Base-by-base conservation (phyloP, 2,113 vertebrate genomes). In the Paracanthobrama guichenoti region DNA sequence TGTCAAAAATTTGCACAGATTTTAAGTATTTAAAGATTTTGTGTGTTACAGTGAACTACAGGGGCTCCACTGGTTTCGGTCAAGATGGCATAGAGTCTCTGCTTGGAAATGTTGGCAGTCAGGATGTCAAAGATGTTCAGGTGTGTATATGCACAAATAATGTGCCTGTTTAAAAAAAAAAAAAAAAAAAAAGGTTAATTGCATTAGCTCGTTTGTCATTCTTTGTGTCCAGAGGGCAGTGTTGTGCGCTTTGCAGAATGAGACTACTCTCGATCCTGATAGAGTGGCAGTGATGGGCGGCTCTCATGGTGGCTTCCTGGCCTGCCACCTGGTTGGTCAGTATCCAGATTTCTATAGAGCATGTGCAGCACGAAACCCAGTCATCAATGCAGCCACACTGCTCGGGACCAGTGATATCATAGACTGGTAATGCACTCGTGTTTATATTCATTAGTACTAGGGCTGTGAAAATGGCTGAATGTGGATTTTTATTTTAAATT, bases 81-180 rank as follows among this genome's bases (percentile, higher is more conserved):
- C 96, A 96, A 89, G 94, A 95, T 88, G 91, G 93, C 89, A 95
- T 97, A 73, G 89, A 87, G 73, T 96, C 95, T 64, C 92, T 97
- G 62, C 92, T 94, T 3, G 93, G 95, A 81, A 93, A n/a, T 0
- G 90, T 96, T 16, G 96, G 96, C 50, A 90, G 86, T 76, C 96
- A 96, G 89, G 96, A 97, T 1, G 95, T 96, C 28, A 93, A 90
- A 14, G 96, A 97, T 79, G 95, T 96, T 8, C 95, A 96, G 95
- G 96, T 97, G 12, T 16, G 83, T 83, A 50, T 46, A 28, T 39
- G 4, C 14, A 57, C 12, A 57, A 39, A 64, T 55, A 44, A 62
- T 5, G 11, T 14, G 22, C 39, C 16, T 18, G 20, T 66, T 48
- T 12, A 44, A 44, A 50, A 48, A 13, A 16, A 42, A 16, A 79